Evolutionary conservation across 2,797 vertebrate species (phyloP), one percentile per base, ranked within the genome.

Genomic region (Lophotriccus pileatus): DNA sequence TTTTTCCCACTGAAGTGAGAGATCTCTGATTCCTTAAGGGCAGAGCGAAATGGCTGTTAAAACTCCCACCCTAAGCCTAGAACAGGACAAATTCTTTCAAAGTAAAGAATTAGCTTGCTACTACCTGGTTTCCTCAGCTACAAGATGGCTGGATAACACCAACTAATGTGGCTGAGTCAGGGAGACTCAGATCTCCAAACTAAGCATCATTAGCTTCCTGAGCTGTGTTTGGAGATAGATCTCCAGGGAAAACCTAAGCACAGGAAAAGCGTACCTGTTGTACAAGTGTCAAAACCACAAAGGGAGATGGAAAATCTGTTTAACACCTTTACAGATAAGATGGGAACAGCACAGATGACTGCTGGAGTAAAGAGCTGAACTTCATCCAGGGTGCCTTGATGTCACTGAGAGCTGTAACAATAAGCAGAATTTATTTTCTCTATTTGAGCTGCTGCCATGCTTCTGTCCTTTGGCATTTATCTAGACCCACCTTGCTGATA

Each of bases 271-370:
- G 9, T 0, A 1, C 2, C n/a, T 52, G 36, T 25, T 72, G 41
- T 56, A 76, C 66, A 69, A 86, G 55, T 49, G 77, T 84, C 68
- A 95, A 63, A 94, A 86, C 53, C 32, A 72, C 59, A n/a, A 78
- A 92, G 28, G 39, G 59, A 93, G 62, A 39, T 37, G 41, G 82
- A 93, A 93, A 93, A 93, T 93, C 47, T 86, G 28, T 79, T 93
- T 81, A 82, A 84, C 58, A 53, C 46, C 58, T 84, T 87, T 77
- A 39, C 1, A 8, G 56, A 56, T 50, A 78, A 90, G 49, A 75
- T n/a, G 47, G 88, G 41, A 2, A 62, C n/a, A 85, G 10, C 62
- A 83, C 5, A 64, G 80, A 82, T 34, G 56, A 90, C 55, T 25
- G 60, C 39, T 79, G 49, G 30, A 67, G 25, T 56, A 56, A 64